Evolutionary conservation across 2,888 invertebrate species (phyloP).

Genomic region (Zygothrica quintamaculata): DNA sequence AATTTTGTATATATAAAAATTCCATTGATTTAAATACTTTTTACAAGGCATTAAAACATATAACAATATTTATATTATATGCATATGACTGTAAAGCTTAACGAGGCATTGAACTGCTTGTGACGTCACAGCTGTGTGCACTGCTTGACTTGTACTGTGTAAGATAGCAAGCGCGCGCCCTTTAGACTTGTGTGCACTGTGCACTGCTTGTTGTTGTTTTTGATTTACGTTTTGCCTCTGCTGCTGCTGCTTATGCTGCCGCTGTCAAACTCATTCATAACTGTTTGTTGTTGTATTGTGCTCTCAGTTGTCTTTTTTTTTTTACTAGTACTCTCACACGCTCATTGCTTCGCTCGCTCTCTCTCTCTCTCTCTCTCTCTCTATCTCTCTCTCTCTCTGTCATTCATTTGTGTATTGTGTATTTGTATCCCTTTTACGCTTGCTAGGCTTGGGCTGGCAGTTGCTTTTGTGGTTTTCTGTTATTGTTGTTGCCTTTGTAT

Average conservation of each 20-base stretch:
- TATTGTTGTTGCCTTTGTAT: conserved; percentile 61
- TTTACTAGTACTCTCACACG: background rate
- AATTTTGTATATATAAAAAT: no score
- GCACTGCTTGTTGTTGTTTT: background rate
- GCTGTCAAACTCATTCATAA: conserved; percentile 53
- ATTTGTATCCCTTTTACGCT: no score
- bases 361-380: no score
- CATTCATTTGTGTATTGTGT: conserved; percentile 12
- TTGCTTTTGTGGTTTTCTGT: conserved; percentile 60
- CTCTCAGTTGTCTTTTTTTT: conserved; percentile 12
- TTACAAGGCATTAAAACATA: no score
- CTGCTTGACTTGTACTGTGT: no score
- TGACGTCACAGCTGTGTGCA: background rate
- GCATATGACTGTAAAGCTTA: no score
- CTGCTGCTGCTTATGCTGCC: no score
- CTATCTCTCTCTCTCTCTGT: background rate
- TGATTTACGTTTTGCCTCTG: background rate
- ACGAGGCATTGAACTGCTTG: background rate
- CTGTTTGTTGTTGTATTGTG: conserved; percentile 42
- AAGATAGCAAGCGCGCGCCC: no score
- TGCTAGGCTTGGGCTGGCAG: no score
- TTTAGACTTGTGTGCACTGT: conserved; percentile 6
- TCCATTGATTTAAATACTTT: no score
- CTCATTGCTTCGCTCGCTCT: no score
- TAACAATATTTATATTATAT: no score